phyloP scores from a whole-genome alignment of 2,797 vertebrate genomes.

The Smutsia gigantea region DNA sequence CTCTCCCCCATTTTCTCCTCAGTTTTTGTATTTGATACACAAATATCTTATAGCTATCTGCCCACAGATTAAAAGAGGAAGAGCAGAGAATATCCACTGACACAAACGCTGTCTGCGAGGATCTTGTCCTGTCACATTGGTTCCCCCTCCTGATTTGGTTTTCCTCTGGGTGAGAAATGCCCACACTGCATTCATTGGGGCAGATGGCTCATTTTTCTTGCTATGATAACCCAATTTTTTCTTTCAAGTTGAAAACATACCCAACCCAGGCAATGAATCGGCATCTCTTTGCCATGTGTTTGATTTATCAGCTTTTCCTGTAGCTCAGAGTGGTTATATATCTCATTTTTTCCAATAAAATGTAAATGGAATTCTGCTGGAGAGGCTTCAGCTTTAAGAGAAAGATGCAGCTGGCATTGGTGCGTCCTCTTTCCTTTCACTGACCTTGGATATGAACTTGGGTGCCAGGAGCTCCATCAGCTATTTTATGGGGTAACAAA shows the following conservation, averaged over 20 bases:
- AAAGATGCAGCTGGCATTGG: neutral
- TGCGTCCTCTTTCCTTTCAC: neutral
- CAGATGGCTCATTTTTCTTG: neutral
- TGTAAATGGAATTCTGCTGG: neutral
- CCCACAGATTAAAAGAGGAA: neutral
- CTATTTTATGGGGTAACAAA: neutral
- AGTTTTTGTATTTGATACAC: neutral
- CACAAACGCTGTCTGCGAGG: neutral
- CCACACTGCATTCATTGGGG: neutral
- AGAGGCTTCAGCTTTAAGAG: neutral
- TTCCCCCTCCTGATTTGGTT: neutral
- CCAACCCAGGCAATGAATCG: neutral
- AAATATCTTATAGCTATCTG: neutral
- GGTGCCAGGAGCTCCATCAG: neutral
- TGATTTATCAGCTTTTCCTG: neutral
- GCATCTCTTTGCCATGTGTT: neutral
- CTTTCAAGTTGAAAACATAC: neutral
- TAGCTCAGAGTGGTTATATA: neutral
- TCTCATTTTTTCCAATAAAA: neutral
- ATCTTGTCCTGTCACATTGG: neutral
- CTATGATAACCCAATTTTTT: neutral
- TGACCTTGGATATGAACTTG: neutral
- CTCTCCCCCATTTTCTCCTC: neutral
- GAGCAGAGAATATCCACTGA: neutral
- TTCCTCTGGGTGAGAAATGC: neutral